Conservation (phyloP, 1,140 invertebrate species). For the Drosophila kohkoa region DNA sequence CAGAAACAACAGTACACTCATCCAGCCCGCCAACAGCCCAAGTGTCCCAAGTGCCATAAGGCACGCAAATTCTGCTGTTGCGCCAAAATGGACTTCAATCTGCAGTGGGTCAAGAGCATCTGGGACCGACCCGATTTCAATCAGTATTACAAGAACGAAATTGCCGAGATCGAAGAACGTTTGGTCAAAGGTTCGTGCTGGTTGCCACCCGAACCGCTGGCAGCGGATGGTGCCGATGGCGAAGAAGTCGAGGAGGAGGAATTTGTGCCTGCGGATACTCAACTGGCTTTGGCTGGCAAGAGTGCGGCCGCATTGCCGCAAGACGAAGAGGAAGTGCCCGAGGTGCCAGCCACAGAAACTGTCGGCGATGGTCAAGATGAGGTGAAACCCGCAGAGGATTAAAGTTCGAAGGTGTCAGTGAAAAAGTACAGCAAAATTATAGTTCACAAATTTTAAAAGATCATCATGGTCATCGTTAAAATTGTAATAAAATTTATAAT, state of each 20-base stretch:
- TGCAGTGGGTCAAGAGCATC: conserved; percentile 78
- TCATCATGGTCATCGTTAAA: too few relatives aligned
- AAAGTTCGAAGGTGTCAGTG: not conserved
- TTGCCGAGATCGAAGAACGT: conserved; percentile 71
- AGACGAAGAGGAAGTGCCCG: conserved; percentile 1
- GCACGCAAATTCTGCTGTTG: conserved; percentile 76
- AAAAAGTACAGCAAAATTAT: not conserved
- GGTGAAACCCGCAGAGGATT: conserved; percentile 24
- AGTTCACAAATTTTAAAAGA: not conserved
- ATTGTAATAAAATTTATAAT: too few relatives aligned
- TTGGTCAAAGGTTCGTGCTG: conserved; percentile 68
- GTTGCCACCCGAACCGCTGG: conserved; percentile 62
- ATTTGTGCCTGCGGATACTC: conserved; percentile 22
- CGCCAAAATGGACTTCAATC: conserved; percentile 72
- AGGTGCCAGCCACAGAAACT: not conserved
- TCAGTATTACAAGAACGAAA: conserved; percentile 75
- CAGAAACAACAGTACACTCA: conserved; percentile 65
- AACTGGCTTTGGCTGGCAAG: conserved; percentile 59
- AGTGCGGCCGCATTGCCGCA: conserved; percentile 10
- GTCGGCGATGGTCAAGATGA: not conserved
- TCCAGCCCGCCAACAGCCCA: conserved; percentile 55
- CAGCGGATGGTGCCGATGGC: conserved; percentile 9
- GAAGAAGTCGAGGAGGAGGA: conserved; percentile 59
- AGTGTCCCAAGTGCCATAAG: conserved; percentile 81
- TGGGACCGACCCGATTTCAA: conserved; percentile 80